phyloP scores from a whole-genome alignment of 2,113 vertebrate species.

The Lagopus leucura region DNA sequence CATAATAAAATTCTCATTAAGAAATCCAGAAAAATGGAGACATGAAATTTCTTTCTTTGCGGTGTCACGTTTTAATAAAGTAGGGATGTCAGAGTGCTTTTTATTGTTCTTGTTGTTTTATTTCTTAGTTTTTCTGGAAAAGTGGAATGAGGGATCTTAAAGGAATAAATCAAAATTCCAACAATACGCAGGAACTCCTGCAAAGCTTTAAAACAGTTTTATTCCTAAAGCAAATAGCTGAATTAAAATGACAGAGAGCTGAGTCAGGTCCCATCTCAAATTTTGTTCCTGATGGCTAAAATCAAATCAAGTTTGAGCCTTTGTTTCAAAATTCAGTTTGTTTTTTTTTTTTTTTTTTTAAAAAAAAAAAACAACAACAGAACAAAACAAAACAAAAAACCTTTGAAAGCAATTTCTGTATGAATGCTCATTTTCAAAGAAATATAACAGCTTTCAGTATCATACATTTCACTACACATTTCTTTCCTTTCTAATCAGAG shows the following conservation, averaged over 20 bases:
- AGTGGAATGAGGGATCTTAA: neutral
- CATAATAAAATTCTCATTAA: constrained; percentile 4
- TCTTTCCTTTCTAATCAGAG: constrained; percentile 31
- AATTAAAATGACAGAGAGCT: constrained; percentile 8
- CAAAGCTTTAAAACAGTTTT: constrained; percentile 16
- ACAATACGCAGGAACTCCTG: neutral
- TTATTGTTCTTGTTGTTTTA: neutral
- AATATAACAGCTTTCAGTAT: constrained; percentile 23
- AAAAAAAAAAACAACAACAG: too few species aligned
- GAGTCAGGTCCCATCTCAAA: constrained; percentile 7
- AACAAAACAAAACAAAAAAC: neutral
- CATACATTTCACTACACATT: neutral
- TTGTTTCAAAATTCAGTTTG: neutral
- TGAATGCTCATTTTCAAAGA: constrained; percentile 52
- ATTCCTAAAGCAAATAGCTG: constrained; percentile 13
- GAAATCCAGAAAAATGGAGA: neutral
- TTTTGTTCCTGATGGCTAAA: neutral
- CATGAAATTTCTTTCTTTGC: neutral
- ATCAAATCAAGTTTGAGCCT: constrained; percentile 19
- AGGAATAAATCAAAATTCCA: neutral
- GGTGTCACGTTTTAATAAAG: neutral
- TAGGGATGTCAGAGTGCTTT: neutral
- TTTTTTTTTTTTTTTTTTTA: too few species aligned
- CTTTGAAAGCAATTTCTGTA: constrained; percentile 36
- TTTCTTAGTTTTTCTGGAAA: neutral